Evolutionary conservation across 2,888 invertebrate genomes (phyloP).

Genomic region (Cerastis leucographa): DNA sequence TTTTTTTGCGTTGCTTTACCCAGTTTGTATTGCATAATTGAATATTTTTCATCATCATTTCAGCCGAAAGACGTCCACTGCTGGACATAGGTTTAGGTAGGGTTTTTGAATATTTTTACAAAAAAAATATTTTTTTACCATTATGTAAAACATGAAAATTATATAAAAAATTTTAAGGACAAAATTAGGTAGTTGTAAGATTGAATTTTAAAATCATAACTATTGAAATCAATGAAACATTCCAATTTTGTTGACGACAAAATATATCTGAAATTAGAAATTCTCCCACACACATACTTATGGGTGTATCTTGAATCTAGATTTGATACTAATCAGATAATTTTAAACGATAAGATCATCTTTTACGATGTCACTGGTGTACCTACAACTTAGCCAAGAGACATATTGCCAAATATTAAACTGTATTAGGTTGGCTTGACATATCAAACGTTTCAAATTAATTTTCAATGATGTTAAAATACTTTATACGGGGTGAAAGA

Average conservation of each 20-base stretch:
- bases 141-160: not conserved
- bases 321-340: slow-evolving; percentile 16
- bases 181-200: not conserved
- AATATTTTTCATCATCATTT: too few relatives aligned
- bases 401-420: not conserved
- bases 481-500: too few relatives aligned
- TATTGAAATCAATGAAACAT: not conserved
- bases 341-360: slow-evolving; percentile 13
- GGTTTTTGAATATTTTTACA: not conserved
- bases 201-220: not conserved
- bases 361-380: slow-evolving; percentile 12
- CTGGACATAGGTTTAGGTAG: too few relatives aligned
- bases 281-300: not conserved
- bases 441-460: not conserved
- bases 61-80: too few relatives aligned
- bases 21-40: too few relatives aligned
- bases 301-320: not conserved
- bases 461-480: not conserved
- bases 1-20: slow-evolving; percentile 7
- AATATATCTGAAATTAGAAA: not conserved
- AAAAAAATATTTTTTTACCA: not conserved
- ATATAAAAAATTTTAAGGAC: not conserved
- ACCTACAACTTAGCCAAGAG: slow-evolving; percentile 4
- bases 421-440: not conserved
- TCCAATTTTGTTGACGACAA: not conserved